A percentile compares a stretch with the other conserved stretches of the same genome.
Evolutionary conservation across 2,797 vertebrate genomes (phyloP).

Genomic region (Octomys mimax): DNA sequence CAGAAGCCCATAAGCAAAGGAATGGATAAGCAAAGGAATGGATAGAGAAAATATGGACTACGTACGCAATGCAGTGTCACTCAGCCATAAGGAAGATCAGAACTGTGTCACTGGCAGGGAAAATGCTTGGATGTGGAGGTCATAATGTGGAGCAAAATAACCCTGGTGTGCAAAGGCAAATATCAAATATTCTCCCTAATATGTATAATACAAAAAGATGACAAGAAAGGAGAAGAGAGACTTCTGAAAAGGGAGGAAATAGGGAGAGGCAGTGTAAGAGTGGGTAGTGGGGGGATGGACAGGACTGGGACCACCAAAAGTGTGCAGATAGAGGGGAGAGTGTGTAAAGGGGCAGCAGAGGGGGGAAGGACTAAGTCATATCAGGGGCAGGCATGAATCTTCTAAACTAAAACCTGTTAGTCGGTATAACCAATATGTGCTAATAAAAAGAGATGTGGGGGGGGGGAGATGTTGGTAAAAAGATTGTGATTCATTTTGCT

Average conservation of each 20-base stretch:
- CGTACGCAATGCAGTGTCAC: neutral
- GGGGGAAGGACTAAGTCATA: neutral
- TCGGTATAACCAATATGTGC: neutral
- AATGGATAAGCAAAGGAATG: neutral
- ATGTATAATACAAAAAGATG: neutral
- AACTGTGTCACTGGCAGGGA: neutral
- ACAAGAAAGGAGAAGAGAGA: neutral
- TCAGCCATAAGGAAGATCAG: neutral
- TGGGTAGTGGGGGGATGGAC: neutral
- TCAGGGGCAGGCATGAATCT: neutral
- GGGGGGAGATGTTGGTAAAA: neutral
- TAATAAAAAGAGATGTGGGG: neutral
- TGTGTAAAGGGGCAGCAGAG: no score
- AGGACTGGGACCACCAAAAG: neutral
- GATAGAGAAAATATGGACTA: neutral
- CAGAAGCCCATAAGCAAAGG: neutral
- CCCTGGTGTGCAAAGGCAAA: neutral
- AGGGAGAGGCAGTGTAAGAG: neutral
- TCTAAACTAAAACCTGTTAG: neutral
- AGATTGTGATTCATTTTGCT: neutral
- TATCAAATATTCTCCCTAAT: neutral
- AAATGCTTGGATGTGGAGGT: neutral
- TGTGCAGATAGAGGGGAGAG: neutral
- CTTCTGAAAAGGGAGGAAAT: neutral
- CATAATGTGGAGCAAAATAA: neutral